Base-by-base conservation (phyloP, 2,888 invertebrate species). In the Synanthedon andrenaeformis region DNA sequence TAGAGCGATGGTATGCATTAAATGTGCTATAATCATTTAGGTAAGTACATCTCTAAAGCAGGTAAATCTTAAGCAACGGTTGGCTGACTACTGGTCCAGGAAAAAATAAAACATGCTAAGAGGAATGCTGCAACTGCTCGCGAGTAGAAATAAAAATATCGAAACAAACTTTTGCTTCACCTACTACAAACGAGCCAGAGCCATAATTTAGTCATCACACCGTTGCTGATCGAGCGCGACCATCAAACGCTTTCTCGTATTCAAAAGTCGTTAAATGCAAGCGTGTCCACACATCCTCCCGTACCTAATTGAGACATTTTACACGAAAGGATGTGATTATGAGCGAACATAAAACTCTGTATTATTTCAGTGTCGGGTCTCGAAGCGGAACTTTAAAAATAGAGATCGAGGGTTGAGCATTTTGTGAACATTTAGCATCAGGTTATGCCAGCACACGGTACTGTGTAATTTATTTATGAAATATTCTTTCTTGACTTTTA, bases 241-340 rank as follows among this genome's bases (percentile, higher is more conserved):
- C 71, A 69, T 78, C 74, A 79, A 79, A 76, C 62, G 63, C 64
- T 62, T 53, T 54, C 53, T 59, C 58, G 69, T 71, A 76, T 79
- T 72, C 69, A 65, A 74, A 71, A 74, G 74, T 72, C 75, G 77
- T 82, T 74, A 79, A 81, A 67, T 59, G 61, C 65, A 65, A 70
- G 65, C 78, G 74, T 79, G 80, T 80, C 81, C 75, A 74, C 79
- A 84, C 79, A 79, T 82, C 78, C 77, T 75, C 73, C 80, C 84
- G 76, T 78, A 71, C 76, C 74, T 82, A 86, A 86, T 86, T 85
- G 86, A 86, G 85, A 84, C 81, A 78, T 85, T 83, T 80, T 76
- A 84, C 80, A 76, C 76, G 70, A 81, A 82, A 85, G 84, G 82
- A 83, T 82, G 82, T 83, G 83, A 84, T 85, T 84, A 84, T 78